Evolutionary conservation across 2,797 vertebrate genomes (phyloP).

Genomic region (Paramormyrops hopkinsi): DNA sequence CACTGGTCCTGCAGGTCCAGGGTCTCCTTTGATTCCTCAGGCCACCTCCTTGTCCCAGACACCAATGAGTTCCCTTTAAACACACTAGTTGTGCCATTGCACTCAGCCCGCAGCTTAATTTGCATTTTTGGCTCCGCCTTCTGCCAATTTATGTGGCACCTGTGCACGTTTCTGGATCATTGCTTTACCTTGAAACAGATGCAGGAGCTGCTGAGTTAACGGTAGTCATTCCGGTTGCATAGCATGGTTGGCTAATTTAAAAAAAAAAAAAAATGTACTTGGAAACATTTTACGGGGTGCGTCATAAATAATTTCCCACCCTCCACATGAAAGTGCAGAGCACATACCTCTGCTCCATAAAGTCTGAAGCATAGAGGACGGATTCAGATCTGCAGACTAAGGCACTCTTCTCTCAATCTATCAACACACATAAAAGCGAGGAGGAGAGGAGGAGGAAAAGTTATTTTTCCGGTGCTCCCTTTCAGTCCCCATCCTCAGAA

Average conservation of each 20-base stretch:
- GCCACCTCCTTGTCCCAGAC: neutral
- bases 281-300: constrained; percentile 9
- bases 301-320: constrained; percentile 22
- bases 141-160: neutral
- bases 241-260: neutral
- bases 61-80: neutral
- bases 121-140: neutral
- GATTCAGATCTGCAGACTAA: constrained; percentile 9
- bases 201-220: neutral
- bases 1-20: neutral
- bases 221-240: neutral
- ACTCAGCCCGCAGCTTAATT: neutral
- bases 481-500: constrained; percentile 7
- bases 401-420: constrained; percentile 19
- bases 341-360: constrained; percentile 14
- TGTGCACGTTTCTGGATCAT: neutral
- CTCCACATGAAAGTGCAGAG: neutral
- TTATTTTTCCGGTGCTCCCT: constrained; percentile 13
- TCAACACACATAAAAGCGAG: constrained; percentile 15
- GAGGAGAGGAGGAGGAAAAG: neutral
- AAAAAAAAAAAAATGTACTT: neutral
- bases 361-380: constrained; percentile 7
- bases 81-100: neutral
- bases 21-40: neutral
- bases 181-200: neutral